Evolutionary conservation across 2,888 invertebrate genomes (phyloP).

Genomic region (Drosophila colorata): DNA sequence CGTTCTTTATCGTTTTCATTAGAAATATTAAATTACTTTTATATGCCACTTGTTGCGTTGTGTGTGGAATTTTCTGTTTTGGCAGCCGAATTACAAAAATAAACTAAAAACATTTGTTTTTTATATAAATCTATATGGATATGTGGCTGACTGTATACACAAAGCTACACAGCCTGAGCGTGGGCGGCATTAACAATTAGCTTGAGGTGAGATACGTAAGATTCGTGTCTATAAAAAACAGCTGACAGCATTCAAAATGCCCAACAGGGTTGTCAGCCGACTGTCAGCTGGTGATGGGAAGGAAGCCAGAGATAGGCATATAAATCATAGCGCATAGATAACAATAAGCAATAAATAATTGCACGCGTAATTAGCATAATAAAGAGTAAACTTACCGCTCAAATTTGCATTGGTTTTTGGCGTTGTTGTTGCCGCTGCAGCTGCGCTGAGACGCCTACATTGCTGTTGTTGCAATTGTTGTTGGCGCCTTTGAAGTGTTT

Average conservation of each 20-base stretch:
- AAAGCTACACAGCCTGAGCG: conserved; percentile 24
- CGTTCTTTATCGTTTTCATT: not conserved
- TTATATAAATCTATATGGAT: conserved; percentile 39
- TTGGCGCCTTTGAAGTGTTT: conserved; percentile 78
- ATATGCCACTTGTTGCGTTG: conserved; percentile 31
- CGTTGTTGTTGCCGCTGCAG: conserved; percentile 50
- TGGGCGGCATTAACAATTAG: conserved; percentile 51
- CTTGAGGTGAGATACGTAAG: conserved; percentile 20
- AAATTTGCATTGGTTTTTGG: conserved; percentile 63
- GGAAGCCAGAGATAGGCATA: conserved; percentile 52
- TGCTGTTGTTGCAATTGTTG: conserved; percentile 52
- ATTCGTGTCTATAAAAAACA: conserved; percentile 22
- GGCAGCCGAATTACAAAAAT: conserved; percentile 9
- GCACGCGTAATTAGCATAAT: conserved; percentile 68
- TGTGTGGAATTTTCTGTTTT: conserved; percentile 9
- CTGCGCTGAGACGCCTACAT: conserved; percentile 64
- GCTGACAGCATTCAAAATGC: conserved; percentile 27
- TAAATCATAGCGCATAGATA: conserved; percentile 54
- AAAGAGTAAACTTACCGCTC: conserved; percentile 66
- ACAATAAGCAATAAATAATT: conserved; percentile 44
- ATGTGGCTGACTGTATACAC: conserved; percentile 14
- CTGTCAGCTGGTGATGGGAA: conserved; percentile 24
- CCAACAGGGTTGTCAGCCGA: conserved; percentile 39
- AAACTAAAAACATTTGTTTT: conserved; percentile 39
- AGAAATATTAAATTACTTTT: conserved; percentile 15